Evolutionary conservation across 2,888 invertebrate genomes (phyloP).

Genomic region (Meiosimyza platycephala): DNA sequence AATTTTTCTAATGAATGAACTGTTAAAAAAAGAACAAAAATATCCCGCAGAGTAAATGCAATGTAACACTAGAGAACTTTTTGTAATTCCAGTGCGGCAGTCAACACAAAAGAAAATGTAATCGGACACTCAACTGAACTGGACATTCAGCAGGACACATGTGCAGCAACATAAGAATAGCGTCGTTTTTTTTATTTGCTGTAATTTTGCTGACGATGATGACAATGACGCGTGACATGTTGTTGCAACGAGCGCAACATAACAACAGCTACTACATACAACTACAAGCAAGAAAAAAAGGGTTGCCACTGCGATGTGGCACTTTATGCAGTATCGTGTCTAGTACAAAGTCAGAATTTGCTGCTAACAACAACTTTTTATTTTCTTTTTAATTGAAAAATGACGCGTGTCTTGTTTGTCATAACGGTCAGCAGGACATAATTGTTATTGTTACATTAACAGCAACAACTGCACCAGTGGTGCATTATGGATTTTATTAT

Average conservation of each 20-base stretch:
- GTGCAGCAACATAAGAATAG: too few species aligned
- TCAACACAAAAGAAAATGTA: neutral
- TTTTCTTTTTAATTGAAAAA: neutral
- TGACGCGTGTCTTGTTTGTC: neutral
- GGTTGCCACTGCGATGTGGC: neutral
- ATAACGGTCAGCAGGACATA: neutral
- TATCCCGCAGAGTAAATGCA: conserved; percentile 14
- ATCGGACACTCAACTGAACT: conserved; percentile 13
- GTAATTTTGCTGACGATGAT: too few species aligned
- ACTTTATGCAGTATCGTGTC: neutral
- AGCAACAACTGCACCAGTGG: neutral
- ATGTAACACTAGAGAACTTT: neutral
- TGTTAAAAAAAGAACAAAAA: neutral
- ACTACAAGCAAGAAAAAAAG: conserved; percentile 2
- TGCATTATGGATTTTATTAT: too few species aligned
- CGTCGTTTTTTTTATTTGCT: too few species aligned
- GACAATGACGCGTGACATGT: conserved; percentile 6
- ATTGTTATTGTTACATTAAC: conserved; percentile 1
- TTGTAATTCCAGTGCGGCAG: neutral
- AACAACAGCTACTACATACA: neutral
- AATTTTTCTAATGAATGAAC: neutral
- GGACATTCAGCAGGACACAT: too few species aligned
- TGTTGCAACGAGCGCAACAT: neutral
- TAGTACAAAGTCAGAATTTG: neutral
- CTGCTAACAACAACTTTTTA: neutral